phyloP scores from a whole-genome alignment of 2,888 invertebrate species.

The Belgica antarctica region DNA sequence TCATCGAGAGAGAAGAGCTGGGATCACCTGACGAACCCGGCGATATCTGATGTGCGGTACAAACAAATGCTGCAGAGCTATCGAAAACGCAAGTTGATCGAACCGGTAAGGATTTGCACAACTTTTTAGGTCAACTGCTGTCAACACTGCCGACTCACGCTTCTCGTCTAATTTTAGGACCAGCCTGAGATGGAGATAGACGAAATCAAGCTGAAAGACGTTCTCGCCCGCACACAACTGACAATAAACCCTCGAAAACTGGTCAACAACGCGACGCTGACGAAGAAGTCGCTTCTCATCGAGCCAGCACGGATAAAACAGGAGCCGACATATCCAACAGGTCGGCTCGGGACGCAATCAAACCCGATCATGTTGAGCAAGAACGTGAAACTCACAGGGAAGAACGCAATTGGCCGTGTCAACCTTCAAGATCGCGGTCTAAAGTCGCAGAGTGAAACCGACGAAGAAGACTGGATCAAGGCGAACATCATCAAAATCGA shows the following conservation, averaged over 20 bases:
- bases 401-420: background rate
- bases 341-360: background rate
- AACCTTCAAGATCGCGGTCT: background rate
- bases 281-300: conserved; percentile 40
- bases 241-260: conserved; percentile 37
- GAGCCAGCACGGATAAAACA: background rate
- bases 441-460: conserved; percentile 24
- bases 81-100: conserved; percentile 67
- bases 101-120: conserved; percentile 60
- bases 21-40: conserved; percentile 54
- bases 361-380: background rate
- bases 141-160: background rate
- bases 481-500: conserved; percentile 38
- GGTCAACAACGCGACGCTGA: conserved; percentile 48
- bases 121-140: too few relatives aligned
- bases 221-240: conserved; percentile 53
- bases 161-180: conserved; percentile 57
- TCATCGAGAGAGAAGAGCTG: conserved; percentile 51
- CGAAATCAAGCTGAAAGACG: conserved; percentile 71
- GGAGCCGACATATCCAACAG: background rate
- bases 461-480: conserved; percentile 40
- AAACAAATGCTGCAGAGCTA: conserved; percentile 69
- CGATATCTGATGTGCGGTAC: conserved; percentile 63
- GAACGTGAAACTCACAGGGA: background rate
- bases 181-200: conserved; percentile 75